Evolutionary conservation across 1,140 invertebrate species (phyloP).

Genomic region (Drosophila leontia): DNA sequence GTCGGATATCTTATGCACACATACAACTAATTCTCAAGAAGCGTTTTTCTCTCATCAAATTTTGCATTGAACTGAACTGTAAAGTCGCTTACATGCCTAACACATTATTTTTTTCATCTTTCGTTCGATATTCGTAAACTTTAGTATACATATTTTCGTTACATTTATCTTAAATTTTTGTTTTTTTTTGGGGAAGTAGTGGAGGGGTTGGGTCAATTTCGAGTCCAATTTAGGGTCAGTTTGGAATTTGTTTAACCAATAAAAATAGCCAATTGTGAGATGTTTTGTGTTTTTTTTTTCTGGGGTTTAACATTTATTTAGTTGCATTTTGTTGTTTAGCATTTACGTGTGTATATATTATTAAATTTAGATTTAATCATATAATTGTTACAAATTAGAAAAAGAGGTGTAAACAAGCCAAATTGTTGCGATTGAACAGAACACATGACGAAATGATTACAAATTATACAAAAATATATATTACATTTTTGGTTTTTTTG

Average conservation of each 20-base stretch:
- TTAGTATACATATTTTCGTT: conserved; percentile 64
- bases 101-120: conserved; percentile 41
- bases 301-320: conserved; percentile 81
- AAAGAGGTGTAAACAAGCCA: conserved; percentile 74
- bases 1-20: conserved; percentile 35
- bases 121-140: conserved; percentile 41
- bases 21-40: conserved; percentile 41
- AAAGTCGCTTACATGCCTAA: conserved; percentile 81
- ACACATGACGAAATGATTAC: conserved; percentile 41
- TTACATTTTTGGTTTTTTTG: conserved; percentile 28
- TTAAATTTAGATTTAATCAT: conserved; percentile 69
- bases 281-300: conserved; percentile 68
- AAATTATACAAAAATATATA: conserved; percentile 69
- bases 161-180: conserved; percentile 5
- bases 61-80: conserved; percentile 80
- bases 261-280: conserved; percentile 70
- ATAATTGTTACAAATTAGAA: conserved; percentile 74
- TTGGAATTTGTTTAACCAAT: conserved; percentile 41
- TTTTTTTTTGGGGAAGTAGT: not conserved
- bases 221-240: conserved; percentile 31
- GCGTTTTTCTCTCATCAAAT: conserved; percentile 25
- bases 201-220: conserved; percentile 7
- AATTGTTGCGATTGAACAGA: conserved; percentile 59
- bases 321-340: conserved; percentile 76
- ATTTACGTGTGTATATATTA: conserved; percentile 67